Base-by-base conservation (phyloP, 2,797 vertebrate genomes). In the Semaprochilodus insignis region DNA sequence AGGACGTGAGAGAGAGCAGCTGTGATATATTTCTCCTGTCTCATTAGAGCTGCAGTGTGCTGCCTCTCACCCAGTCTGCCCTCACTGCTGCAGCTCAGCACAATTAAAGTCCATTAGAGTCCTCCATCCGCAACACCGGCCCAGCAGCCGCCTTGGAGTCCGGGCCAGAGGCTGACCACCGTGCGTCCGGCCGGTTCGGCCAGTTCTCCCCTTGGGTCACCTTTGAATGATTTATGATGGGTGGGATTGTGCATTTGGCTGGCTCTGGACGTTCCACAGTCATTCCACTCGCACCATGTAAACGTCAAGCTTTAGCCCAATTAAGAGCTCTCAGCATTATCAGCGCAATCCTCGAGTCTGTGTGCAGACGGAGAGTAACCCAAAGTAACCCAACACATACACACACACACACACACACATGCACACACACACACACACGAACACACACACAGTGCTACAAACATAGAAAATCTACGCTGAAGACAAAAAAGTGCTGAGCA, bases 41-140 rank as follows among this genome's bases (percentile, higher is more conserved):
- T 86, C 83, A 88, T 87, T 88, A 87, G 57, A 57, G 69, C 70
- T 60, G 59, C 52, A 15, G 67, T 73, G 65, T 75, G 82, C 78
- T 59, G 52, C 44, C 60, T 83, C 72, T 75, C 36, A 44, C 70
- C 31, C 60, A 78, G 72, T 34, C 74, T 65, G 55, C 80, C 65
- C 67, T 78, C 63, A 73, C 65, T 25, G 65, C 48, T 73, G 72
- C 63, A 81, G 82, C 65, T 80, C 70, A 52, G 25, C 59, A 85
- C 86, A 81, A 80, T 86, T 85, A 82, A 79, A 63, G 81, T 77
- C 36, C 44, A n/a, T 84, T 70, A 52, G 78, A 81, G 67, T 81
- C 85, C 66, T 48, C 70, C 80, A 80, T 81, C 74, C 65, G 54
- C 69, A 51, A 65, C 31, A 7, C 15, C 4, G 67, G 52, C 34